Percentiles rank a stretch among this genome's conserved stretches.
These are phyloP conservation scores for Papilio machaon DNA, from an alignment of 1,140 invertebrate species.

Conservation along the genomic window DNA sequence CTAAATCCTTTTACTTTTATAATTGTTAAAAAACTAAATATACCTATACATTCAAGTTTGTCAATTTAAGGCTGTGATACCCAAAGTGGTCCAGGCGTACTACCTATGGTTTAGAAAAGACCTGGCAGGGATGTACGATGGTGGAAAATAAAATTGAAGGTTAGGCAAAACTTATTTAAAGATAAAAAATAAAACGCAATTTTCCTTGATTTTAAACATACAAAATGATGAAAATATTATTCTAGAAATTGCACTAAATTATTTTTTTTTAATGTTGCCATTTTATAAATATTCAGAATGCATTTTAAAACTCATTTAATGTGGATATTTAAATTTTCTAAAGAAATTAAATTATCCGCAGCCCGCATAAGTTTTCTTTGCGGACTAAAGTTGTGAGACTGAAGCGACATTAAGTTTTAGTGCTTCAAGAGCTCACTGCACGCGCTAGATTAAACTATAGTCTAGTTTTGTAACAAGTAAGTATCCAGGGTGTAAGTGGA, in stretches of 20 bases:
- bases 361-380: slow-evolving; percentile 7
- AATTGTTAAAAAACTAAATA: background rate
- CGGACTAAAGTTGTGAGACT: slow-evolving; percentile 2
- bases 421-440: slow-evolving; percentile 3
- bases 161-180: too few species aligned
- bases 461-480: background rate
- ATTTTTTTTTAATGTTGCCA: too few species aligned
- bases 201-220: too few species aligned
- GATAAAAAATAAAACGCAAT: too few species aligned
- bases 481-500: background rate
- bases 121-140: too few species aligned
- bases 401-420: slow-evolving; percentile 23
- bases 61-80: background rate
- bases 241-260: background rate
- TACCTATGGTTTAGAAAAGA: too few species aligned
- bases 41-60: background rate
- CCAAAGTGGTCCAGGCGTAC: too few species aligned
- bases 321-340: background rate
- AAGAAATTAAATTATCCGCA: slow-evolving; percentile 20
- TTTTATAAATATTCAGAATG: background rate
- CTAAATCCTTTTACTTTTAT: background rate
- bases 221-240: too few species aligned
- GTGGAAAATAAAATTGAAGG: too few species aligned
- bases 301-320: slow-evolving; percentile 9
- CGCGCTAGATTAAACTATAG: background rate